Evolutionary conservation across 2,113 vertebrate genomes (phyloP).

Genomic region (Mormyrus iriodes): DNA sequence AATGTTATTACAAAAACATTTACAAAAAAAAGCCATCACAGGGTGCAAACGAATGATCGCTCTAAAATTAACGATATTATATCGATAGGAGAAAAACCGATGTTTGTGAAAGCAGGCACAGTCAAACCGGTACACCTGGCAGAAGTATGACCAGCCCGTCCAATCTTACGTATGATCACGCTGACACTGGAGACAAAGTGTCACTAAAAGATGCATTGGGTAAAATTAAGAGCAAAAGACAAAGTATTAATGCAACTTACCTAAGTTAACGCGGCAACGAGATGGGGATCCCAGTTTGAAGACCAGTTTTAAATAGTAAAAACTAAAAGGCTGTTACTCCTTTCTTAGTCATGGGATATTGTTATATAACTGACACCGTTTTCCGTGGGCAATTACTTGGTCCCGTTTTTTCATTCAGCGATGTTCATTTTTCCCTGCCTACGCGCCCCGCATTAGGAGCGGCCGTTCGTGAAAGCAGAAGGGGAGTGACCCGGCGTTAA

Average conservation of each 20-base stretch:
- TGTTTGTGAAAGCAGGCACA: background rate
- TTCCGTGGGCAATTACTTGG: slow-evolving; percentile 46
- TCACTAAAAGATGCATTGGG: background rate
- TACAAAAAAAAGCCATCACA: background rate
- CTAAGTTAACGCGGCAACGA: slow-evolving; percentile 25
- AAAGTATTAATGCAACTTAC: slow-evolving; percentile 38
- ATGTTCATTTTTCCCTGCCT: slow-evolving; percentile 48
- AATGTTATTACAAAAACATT: background rate
- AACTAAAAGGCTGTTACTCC: slow-evolving; percentile 37
- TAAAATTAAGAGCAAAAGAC: background rate
- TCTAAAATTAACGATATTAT: background rate
- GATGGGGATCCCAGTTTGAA: slow-evolving; percentile 20
- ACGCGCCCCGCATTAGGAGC: slow-evolving; percentile 29
- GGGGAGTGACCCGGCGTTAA: slow-evolving; percentile 19
- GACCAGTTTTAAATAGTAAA: slow-evolving; percentile 31
- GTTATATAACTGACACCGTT: slow-evolving; percentile 62
- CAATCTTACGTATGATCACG: background rate
- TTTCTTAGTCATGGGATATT: slow-evolving; percentile 52
- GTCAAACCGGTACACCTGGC: background rate
- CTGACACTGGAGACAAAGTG: background rate
- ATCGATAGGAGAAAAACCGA: background rate
- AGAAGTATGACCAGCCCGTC: background rate
- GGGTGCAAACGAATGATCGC: background rate
- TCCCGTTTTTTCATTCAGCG: slow-evolving; percentile 36
- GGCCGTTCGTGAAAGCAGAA: slow-evolving; percentile 13